phyloP scores from a whole-genome alignment of 2,797 vertebrate genomes.

The Pipistrellus kuhlii region DNA sequence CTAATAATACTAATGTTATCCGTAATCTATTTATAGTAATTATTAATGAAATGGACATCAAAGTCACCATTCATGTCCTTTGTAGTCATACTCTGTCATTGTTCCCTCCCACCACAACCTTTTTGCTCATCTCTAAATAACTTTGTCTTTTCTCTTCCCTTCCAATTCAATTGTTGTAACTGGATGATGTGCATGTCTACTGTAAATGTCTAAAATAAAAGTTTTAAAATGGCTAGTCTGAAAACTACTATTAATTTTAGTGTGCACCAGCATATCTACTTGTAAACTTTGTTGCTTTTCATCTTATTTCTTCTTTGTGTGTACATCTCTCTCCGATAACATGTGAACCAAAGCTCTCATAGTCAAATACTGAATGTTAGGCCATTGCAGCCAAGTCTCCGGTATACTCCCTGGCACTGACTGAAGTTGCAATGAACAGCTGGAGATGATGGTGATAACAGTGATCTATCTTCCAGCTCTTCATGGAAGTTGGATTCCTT shows the following conservation, averaged over 20 bases:
- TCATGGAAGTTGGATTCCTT: neutral
- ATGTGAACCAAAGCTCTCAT: neutral
- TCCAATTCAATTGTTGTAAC: neutral
- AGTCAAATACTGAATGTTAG: neutral
- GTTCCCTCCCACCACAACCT: neutral
- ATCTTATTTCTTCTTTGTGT: neutral
- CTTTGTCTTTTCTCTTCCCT: neutral
- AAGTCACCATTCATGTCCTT: neutral
- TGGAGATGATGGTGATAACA: neutral
- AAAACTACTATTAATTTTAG: neutral
- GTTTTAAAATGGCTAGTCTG: neutral
- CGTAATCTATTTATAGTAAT: neutral
- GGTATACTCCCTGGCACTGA: neutral
- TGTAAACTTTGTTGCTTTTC: neutral
- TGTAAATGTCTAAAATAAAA: neutral
- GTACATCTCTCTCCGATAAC: neutral
- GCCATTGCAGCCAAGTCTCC: neutral
- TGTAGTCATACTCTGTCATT: neutral
- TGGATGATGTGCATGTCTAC: neutral
- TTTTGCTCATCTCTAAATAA: neutral
- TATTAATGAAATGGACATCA: neutral
- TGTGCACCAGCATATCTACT: neutral
- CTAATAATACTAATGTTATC: neutral
- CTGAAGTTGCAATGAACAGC: neutral
- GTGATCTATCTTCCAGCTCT: neutral